These are phyloP conservation scores for Leuciscus waleckii DNA, from an alignment of 2,797 vertebrate genomes.

Conservation along the genomic window DNA sequence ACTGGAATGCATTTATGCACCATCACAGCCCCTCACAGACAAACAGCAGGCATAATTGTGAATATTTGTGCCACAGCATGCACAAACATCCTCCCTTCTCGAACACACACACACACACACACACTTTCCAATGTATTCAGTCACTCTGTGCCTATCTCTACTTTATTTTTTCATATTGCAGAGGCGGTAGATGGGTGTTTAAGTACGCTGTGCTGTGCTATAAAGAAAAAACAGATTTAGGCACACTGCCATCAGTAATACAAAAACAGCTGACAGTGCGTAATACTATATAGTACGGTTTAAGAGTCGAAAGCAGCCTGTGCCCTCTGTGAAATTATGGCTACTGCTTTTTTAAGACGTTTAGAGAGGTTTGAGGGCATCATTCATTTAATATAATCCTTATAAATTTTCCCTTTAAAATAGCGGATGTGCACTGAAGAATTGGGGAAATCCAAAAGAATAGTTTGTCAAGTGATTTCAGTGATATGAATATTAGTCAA, in stretches of 20 bases:
- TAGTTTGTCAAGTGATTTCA: neutral
- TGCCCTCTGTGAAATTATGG: neutral
- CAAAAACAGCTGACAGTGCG: constrained; percentile 41
- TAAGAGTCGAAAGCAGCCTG: neutral
- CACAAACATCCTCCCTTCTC: neutral
- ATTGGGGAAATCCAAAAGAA: neutral
- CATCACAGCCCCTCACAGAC: neutral
- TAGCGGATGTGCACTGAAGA: too few relatives aligned
- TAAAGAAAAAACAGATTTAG: constrained; percentile 24
- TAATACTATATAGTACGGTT: constrained; percentile 34
- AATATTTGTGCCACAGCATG: neutral
- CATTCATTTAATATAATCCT: neutral
- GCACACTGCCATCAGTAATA: constrained; percentile 9
- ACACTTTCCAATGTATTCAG: neutral
- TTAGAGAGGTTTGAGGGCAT: neutral
- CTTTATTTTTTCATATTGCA: neutral
- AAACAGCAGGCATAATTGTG: neutral
- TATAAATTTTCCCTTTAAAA: neutral
- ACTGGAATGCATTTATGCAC: neutral
- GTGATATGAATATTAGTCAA: neutral
- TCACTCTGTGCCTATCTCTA: neutral
- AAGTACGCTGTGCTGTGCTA: constrained; percentile 18
- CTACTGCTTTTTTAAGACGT: neutral
- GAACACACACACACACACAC: neutral
- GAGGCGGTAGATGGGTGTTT: constrained; percentile 10